A percentile compares a stretch with the other conserved stretches of the same genome.
These are phyloP conservation scores for Ceratosolen solmsi DNA, from an alignment of 1,140 invertebrate species.

Conservation along the genomic window DNA sequence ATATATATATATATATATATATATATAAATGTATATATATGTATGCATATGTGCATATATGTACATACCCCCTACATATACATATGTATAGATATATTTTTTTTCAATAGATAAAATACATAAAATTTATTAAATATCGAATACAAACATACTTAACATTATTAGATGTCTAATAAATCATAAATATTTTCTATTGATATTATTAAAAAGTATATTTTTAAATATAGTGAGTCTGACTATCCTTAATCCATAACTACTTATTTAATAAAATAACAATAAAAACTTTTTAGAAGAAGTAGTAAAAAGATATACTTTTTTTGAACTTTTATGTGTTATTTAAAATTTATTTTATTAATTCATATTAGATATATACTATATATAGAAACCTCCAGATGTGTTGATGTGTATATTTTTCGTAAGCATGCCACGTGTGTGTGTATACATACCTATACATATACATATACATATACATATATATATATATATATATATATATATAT, in stretches of 20 bases:
- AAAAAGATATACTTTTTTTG: background rate
- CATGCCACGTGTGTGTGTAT: no score
- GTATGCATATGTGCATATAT: no score
- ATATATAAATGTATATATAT: no score
- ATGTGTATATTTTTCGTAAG: no score
- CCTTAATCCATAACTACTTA: slow-evolving; percentile 48
- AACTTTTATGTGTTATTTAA: background rate
- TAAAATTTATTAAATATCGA: background rate
- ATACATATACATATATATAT: background rate
- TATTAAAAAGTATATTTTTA: background rate
- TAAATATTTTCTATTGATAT: background rate
- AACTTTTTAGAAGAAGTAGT: background rate
- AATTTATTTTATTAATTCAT: background rate
- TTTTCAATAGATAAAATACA: no score
- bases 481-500: no score
- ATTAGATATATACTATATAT: background rate
- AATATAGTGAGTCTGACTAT: slow-evolving; percentile 39
- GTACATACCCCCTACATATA: no score
- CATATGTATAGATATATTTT: no score
- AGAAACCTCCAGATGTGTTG: background rate
- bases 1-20: no score
- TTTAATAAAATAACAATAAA: slow-evolving; percentile 26
- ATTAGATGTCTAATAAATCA: background rate
- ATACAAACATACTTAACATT: background rate
- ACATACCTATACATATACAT: background rate